Base-by-base conservation (phyloP, 2,888 invertebrate genomes). In the Horisme vitalbata region DNA sequence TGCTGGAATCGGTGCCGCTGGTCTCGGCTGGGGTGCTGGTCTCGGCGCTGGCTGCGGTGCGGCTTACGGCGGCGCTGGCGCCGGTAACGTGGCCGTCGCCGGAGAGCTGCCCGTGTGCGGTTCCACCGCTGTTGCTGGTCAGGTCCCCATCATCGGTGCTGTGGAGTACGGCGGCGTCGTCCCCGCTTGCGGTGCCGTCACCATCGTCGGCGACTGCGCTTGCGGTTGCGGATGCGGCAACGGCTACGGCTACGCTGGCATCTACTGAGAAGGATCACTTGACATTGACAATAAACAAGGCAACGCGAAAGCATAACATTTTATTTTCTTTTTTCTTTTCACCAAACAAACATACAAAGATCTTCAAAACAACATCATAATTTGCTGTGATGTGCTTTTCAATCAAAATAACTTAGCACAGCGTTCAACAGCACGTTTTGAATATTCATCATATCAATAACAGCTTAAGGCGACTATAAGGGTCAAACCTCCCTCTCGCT, bases 91-190 rank as follows among this genome's bases (percentile, higher is more conserved):
- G 12, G 61, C 57, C 2, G 67, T 67, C 13, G 57, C 56, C 4
- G 71, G 72, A 1, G 63, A 64, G 45, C 50, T 71, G 36, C 64
- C 61, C n/a, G 75, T 71, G 8, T 60, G 55, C 14, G 71, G 75
- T 18, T 50, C 57, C 26, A 57, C 73, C 15, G 45, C 53, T 13
- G 41, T 59, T 20, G 32, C 44, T 4, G 58, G 58, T 7, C 58
- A 52, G 38, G 56, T 59, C 12, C 57, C 59, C 41, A 55, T 59
- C 45, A 57, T 63, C 34, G 63, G 61, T 6, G 48, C 52, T 23
- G 61, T 63, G 1, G 45, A 53, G 14, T 63, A 57, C 57, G 45
- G 35, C 4, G 61, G 61, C 5, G 46, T 47, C 30, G 59, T 57
- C 2, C 24, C 34, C 41, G 63, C 59, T 18, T 45, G 48, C 21